phyloP scores from a whole-genome alignment of 2,888 invertebrate species.

The Pristionchus mayeri region DNA sequence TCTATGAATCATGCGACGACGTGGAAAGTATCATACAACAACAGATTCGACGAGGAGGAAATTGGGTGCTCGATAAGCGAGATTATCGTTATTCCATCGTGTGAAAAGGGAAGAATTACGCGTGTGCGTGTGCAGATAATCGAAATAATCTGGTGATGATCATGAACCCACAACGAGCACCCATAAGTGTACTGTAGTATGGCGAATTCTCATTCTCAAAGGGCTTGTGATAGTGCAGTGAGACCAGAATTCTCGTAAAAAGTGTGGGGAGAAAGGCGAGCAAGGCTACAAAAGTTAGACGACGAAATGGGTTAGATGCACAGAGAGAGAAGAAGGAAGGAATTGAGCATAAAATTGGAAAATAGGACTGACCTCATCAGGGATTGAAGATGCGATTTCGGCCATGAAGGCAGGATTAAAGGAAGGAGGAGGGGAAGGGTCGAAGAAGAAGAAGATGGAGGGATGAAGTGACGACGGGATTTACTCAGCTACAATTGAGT shows the following conservation, averaged over 20 bases:
- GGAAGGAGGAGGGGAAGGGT: neutral
- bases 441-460: neutral
- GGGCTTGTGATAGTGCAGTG: neutral
- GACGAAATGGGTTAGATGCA: too few relatives aligned
- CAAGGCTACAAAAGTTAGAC: slow-evolving; percentile 29
- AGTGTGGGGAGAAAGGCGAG: neutral
- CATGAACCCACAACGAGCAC: slow-evolving; percentile 9
- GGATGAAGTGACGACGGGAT: slow-evolving; percentile 44
- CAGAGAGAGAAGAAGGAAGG: neutral
- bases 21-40: neutral
- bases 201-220: neutral
- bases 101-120: neutral
- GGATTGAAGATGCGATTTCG: slow-evolving; percentile 44
- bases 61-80: neutral
- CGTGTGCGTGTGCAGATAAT: neutral
- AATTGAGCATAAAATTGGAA: slow-evolving; percentile 17
- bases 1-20: slow-evolving; percentile 7
- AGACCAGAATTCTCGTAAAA: slow-evolving; percentile 3
- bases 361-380: slow-evolving; percentile 41
- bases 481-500: slow-evolving; percentile 45
- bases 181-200: neutral
- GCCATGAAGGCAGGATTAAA: slow-evolving; percentile 19
- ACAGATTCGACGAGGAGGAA: neutral
- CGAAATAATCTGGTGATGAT: neutral
- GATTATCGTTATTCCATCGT: neutral